Base-by-base conservation (phyloP, 2,797 vertebrate genomes). In the Eupleurogrammus muticus region DNA sequence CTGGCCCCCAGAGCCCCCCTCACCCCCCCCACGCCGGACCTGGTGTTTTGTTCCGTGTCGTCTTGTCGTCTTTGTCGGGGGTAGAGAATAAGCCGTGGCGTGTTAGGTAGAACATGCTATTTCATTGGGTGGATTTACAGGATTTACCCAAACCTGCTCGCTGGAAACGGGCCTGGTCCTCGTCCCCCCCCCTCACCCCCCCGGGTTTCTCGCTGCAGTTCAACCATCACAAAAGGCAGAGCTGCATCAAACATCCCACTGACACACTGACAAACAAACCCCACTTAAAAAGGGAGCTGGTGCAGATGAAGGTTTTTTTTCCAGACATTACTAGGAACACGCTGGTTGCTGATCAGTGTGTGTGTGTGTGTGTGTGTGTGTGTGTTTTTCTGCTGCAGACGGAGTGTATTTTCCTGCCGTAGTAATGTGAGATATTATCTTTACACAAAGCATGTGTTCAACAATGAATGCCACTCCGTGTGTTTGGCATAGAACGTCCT, bases 141-240 rank as follows among this genome's bases (percentile, higher is more conserved):
- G 65, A 77, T 85, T 81, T n/a, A 73, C 57, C 68, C 56, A 67
- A 65, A 79, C 38, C 49, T 20, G 56, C 54, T 23, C 28, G 32
- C 51, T 77, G 67, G 81, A 83, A 85, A 66, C 32, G 21, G 14
- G 71, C 61, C 81, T 68, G 70, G 51, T 57, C 48, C 67, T 83
- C 73, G 66, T 83, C 81, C 66, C 74, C 32, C n/a, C n/a, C n/a
- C n/a, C n/a, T n/a, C n/a, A n/a, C n/a, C n/a, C n/a, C n/a, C n/a
- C n/a, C n/a, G n/a, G 78, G 58, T 83, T 56, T 68, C 72, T 75
- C 64, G 20, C 80, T 74, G 79, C 84, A 89, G 81, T 86, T n/a
- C 83, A 82, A 90, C 90, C 89, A 92, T 90, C 85, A 90, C 74
- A 84, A 75, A 73, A 21, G 63, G n/a, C 69, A 65, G 57, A 77